Conservation (phyloP, 2,113 vertebrate species). For the Alligator mississippiensis region DNA sequence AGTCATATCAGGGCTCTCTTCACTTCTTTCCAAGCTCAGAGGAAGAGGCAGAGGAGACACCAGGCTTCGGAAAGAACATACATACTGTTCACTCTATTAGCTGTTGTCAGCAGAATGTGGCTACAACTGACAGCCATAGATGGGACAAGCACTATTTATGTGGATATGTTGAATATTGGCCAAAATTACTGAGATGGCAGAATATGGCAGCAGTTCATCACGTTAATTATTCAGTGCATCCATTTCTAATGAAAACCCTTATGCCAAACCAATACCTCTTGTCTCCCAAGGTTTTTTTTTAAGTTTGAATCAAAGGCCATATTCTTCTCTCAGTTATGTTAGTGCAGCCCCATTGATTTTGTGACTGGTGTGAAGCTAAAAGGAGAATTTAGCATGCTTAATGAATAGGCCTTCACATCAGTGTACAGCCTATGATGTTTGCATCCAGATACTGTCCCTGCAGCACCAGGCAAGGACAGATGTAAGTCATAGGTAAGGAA, state of each 20-base stretch:
- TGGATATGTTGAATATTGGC: too few species aligned
- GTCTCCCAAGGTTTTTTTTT: not conserved
- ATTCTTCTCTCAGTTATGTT: not conserved
- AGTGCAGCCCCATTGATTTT: not conserved
- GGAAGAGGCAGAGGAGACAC: too few species aligned
- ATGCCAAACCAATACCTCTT: not conserved
- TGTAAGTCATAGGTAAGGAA: not conserved
- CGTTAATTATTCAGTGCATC: not conserved
- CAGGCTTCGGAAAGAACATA: too few species aligned
- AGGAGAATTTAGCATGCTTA: not conserved
- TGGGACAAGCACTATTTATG: too few species aligned
- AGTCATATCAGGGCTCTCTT: too few species aligned
- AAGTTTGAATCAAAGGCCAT: not conserved
- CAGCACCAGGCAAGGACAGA: not conserved
- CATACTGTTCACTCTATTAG: too few species aligned
- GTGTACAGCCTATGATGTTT: not conserved
- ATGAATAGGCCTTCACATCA: not conserved
- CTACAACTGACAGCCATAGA: too few species aligned
- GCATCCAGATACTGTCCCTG: not conserved
- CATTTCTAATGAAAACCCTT: not conserved
- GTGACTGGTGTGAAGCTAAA: not conserved
- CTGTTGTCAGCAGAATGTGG: too few species aligned
- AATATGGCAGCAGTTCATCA: not conserved
- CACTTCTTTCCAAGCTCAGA: too few species aligned
- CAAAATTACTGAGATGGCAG: not conserved